Percentiles rank a stretch among this genome's conserved stretches.
Evolutionary conservation across 1,140 invertebrate species (phyloP).

Genomic region (Forficula auricularia): DNA sequence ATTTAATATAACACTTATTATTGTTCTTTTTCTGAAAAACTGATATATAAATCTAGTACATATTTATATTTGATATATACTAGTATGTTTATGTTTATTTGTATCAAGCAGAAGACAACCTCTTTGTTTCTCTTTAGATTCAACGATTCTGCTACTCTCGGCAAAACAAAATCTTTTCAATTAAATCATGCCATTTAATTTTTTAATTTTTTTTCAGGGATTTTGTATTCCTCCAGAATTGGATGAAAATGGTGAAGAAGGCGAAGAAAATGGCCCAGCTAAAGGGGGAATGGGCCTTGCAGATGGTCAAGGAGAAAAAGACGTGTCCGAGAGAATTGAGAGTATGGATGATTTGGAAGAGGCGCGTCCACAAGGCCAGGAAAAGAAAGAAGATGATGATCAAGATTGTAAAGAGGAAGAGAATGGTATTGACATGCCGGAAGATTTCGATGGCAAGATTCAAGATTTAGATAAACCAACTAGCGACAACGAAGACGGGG

Average conservation of each 20-base stretch:
- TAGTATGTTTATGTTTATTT: no score
- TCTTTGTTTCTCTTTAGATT: no score
- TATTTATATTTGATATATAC: not conserved
- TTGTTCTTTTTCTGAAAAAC: not conserved
- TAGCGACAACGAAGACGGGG: slow-evolving; percentile 42
- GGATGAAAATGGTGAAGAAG: slow-evolving; percentile 35
- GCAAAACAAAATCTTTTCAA: no score
- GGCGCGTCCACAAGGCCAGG: slow-evolving; percentile 56
- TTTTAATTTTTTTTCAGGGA: slow-evolving; percentile 33
- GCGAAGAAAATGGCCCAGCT: slow-evolving; percentile 34
- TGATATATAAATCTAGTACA: not conserved
- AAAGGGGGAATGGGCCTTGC: slow-evolving; percentile 65
- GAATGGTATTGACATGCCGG: slow-evolving; percentile 84
- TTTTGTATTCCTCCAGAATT: slow-evolving; percentile 83
- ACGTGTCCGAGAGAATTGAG: slow-evolving; percentile 87
- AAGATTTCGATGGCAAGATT: slow-evolving; percentile 73
- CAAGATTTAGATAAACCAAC: slow-evolving; percentile 61
- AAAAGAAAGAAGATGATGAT: slow-evolving; percentile 48
- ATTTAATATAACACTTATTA: no score
- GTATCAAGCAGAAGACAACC: no score
- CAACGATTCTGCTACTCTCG: no score
- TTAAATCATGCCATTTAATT: no score
- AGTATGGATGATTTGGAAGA: slow-evolving; percentile 89
- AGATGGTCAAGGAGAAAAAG: slow-evolving; percentile 82
- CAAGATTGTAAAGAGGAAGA: slow-evolving; percentile 80